phyloP scores from a whole-genome alignment of 2,113 vertebrate species.

The Entomyzon cyanotis region DNA sequence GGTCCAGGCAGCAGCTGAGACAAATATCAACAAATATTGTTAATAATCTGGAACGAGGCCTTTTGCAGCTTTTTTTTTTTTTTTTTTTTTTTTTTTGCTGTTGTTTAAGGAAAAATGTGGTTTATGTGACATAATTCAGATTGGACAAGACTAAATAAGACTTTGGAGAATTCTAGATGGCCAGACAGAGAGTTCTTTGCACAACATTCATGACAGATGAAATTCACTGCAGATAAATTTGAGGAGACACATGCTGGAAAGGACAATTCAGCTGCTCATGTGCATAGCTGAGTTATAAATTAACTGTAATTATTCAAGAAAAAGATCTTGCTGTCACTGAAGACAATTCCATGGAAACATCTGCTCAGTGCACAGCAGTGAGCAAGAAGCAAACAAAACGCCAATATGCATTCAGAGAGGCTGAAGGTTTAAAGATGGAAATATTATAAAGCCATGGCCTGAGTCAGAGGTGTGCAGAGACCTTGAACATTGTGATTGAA shows the following conservation, averaged over 20 bases:
- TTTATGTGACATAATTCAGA: not conserved
- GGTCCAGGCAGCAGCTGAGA: not conserved
- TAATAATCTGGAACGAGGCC: not conserved
- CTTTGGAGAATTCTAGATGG: not conserved
- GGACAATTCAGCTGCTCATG: not conserved
- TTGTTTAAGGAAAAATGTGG: not conserved
- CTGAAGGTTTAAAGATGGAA: not conserved
- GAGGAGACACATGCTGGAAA: conserved; percentile 8
- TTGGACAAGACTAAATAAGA: not conserved
- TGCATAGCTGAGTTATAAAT: not conserved
- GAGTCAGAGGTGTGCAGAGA: not conserved
- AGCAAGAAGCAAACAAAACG: not conserved
- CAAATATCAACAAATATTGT: not conserved
- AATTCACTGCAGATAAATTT: conserved; percentile 17
- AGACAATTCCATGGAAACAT: not conserved
- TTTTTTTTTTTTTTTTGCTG: no score
- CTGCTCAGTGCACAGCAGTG: not conserved
- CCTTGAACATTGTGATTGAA: not conserved
- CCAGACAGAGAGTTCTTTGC: not conserved
- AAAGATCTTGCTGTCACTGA: conserved; percentile 11
- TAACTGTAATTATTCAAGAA: conserved; percentile 12
- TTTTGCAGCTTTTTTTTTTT: not conserved
- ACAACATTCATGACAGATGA: not conserved
- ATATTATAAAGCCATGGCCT: not conserved
- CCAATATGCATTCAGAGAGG: not conserved